Conservation (phyloP, 2,797 vertebrate species). For the Delichon dasypus region DNA sequence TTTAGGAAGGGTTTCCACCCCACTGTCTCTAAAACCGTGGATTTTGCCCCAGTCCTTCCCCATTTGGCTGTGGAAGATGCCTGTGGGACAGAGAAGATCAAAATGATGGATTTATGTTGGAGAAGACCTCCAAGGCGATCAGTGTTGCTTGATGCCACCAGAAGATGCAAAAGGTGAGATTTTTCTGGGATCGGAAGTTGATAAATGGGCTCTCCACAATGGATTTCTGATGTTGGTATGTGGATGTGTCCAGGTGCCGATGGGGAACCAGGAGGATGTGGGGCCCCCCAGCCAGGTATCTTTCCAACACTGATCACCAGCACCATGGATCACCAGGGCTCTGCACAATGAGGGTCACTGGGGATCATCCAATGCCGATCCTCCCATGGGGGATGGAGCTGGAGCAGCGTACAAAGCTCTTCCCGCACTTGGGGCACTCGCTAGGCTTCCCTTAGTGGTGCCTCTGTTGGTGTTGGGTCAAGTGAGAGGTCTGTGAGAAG, state of each 20-base stretch:
- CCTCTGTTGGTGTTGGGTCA: rapidly evolving
- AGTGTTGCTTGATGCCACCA: neutral
- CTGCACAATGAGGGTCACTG: neutral
- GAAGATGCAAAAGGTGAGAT: neutral
- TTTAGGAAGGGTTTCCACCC: neutral
- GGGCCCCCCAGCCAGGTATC: neutral
- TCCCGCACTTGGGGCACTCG: rapidly evolving
- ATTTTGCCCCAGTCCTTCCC: neutral
- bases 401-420: neutral
- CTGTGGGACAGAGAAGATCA: neutral
- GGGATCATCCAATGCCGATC: neutral
- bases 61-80: neutral
- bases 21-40: neutral
- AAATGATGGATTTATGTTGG: neutral
- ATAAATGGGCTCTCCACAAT: neutral
- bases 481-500: neutral
- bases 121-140: neutral
- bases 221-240: neutral
- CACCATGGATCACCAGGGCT: neutral
- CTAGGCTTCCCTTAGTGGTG: neutral
- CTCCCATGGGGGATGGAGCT: neutral
- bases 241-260: neutral
- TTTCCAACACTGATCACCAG: neutral
- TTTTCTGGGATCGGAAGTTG: rapidly evolving
- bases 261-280: neutral